Conservation (phyloP, 2,888 invertebrate species). For the Panzeria rudis region DNA sequence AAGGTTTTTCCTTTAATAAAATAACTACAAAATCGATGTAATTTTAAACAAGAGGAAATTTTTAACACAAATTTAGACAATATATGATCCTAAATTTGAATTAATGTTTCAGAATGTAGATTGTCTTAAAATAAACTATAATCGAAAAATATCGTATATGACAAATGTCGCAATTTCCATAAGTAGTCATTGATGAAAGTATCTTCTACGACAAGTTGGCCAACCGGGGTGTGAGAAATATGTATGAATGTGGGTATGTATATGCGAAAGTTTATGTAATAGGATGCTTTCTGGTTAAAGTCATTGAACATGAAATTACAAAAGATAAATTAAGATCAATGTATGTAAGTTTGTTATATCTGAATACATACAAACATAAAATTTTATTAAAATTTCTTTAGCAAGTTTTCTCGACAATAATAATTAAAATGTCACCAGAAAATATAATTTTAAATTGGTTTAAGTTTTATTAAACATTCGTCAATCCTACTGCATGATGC, state of each 20-base stretch:
- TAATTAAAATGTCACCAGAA: constrained; percentile 21
- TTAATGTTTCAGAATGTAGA: no score
- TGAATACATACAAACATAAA: neutral
- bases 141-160: no score
- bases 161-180: no score
- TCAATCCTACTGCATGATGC: neutral
- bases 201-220: no score
- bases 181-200: no score
- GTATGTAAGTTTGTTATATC: neutral
- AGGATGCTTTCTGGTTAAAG: constrained; percentile 16
- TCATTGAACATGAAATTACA: constrained; percentile 40
- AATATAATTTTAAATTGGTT: neutral
- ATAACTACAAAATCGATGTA: no score
- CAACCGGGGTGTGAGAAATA: no score
- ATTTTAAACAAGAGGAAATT: no score
- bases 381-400: neutral
- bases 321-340: constrained; percentile 1
- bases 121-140: no score
- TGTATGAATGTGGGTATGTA: neutral
- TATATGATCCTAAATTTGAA: no score
- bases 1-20: no score
- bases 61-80: no score
- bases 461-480: neutral
- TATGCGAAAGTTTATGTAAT: neutral
- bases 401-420: neutral